Evolutionary conservation across 2,888 invertebrate genomes (phyloP).

Genomic region (Autographa pulchrina): DNA sequence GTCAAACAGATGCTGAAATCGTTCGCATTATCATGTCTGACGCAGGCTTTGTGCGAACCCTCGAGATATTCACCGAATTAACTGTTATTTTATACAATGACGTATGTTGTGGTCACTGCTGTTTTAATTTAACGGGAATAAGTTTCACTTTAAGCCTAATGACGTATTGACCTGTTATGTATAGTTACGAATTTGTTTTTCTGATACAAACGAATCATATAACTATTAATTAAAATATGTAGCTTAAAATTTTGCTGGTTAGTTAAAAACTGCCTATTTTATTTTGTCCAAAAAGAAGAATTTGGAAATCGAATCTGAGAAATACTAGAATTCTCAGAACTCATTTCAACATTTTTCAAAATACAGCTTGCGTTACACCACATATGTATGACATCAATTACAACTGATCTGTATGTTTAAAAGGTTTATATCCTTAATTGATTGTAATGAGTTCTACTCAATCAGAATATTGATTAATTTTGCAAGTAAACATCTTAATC

Average conservation of each 20-base stretch:
- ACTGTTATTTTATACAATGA: slow-evolving; percentile 37
- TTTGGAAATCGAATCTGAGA: too few species aligned
- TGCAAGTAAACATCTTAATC: background rate
- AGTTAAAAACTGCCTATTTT: too few species aligned
- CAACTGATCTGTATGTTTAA: slow-evolving; percentile 39
- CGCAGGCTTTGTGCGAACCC: slow-evolving; percentile 29
- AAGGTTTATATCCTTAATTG: slow-evolving; percentile 40
- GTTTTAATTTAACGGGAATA: slow-evolving; percentile 1
- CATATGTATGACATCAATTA: background rate
- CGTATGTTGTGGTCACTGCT: slow-evolving; percentile 41
- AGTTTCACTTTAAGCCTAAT: background rate
- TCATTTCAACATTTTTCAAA: too few species aligned
- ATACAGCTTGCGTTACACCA: too few species aligned
- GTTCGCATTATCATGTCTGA: slow-evolving; percentile 37
- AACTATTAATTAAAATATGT: too few species aligned
- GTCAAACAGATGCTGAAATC: slow-evolving; percentile 43
- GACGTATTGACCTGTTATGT: too few species aligned
- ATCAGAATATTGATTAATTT: slow-evolving; percentile 42
- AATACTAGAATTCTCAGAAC: too few species aligned
- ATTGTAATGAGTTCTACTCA: slow-evolving; percentile 40
- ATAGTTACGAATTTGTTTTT: too few species aligned
- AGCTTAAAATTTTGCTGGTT: too few species aligned
- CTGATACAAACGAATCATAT: too few species aligned
- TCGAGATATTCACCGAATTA: slow-evolving; percentile 33
- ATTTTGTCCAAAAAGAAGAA: too few species aligned